Percentiles rank a stretch among this genome's conserved stretches.
Conservation (phyloP, 1,140 invertebrate species). For the Macrobrachium rosenbergii region DNA sequence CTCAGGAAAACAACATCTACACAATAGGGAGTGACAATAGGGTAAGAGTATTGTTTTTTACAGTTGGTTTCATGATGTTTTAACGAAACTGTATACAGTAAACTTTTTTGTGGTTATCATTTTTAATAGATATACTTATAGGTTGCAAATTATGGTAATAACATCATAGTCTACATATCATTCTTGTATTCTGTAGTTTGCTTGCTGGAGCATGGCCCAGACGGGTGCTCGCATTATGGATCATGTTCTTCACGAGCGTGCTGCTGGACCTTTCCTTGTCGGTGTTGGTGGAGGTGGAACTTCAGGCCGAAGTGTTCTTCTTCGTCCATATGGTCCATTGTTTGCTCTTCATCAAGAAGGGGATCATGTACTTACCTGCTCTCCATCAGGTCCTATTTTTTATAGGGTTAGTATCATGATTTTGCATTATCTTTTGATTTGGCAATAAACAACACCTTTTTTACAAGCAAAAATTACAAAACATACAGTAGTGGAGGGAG, state of each 20-base stretch:
- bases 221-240: conserved; percentile 73
- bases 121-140: neutral
- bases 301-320: conserved; percentile 49
- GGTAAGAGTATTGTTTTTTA: conserved; percentile 66
- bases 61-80: no score
- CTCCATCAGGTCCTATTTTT: conserved; percentile 74
- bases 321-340: conserved; percentile 69
- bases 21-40: conserved; percentile 75
- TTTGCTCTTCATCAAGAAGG: conserved; percentile 76
- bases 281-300: conserved; percentile 22
- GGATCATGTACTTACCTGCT: conserved; percentile 76
- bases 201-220: conserved; percentile 75
- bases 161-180: neutral
- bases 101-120: neutral
- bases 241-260: conserved; percentile 69
- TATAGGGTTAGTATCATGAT: conserved; percentile 73
- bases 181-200: conserved; percentile 69
- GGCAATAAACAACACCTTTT: no score
- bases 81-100: neutral
- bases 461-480: no score
- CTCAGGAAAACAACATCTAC: conserved; percentile 76
- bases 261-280: conserved; percentile 67
- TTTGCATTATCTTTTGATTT: no score
- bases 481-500: no score
- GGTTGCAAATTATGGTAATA: neutral